These are phyloP conservation scores for Drosophila santomea DNA, from an alignment of 1,140 invertebrate species.

Conservation along the genomic window DNA sequence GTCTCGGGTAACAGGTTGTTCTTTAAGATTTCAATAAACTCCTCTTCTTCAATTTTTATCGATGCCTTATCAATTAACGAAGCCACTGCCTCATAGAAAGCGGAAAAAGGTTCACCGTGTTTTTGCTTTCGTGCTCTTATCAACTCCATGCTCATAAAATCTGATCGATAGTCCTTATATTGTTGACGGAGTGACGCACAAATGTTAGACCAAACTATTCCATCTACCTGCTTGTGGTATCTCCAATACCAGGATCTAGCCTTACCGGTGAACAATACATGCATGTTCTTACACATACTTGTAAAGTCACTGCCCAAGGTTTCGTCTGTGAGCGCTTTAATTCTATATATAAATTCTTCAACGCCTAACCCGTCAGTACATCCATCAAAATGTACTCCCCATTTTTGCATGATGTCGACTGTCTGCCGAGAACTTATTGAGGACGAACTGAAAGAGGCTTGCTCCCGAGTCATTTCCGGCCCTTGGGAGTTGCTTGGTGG, in stretches of 20 bases:
- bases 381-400: conserved; percentile 5
- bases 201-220: conserved; percentile 8
- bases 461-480: not conserved
- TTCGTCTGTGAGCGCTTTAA: no score
- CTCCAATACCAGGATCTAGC: no score
- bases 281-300: no score
- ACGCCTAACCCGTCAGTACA: not conserved
- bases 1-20: not conserved
- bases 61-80: not conserved
- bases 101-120: not conserved
- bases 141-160: conserved; percentile 6
- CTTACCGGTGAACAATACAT: no score
- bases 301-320: no score
- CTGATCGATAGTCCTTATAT: conserved; percentile 19
- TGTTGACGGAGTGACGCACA: conserved; percentile 21
- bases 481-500: not conserved
- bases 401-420: conserved; percentile 11
- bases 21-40: no score
- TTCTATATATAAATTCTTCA: no score
- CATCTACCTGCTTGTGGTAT: not conserved
- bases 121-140: not conserved
- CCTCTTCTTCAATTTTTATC: no score
- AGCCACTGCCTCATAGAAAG: no score
- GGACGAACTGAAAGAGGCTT: not conserved
- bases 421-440: not conserved